These are phyloP conservation scores for Trichonephila inaurata DNA, from an alignment of 1,140 invertebrate species.

Conservation along the genomic window DNA sequence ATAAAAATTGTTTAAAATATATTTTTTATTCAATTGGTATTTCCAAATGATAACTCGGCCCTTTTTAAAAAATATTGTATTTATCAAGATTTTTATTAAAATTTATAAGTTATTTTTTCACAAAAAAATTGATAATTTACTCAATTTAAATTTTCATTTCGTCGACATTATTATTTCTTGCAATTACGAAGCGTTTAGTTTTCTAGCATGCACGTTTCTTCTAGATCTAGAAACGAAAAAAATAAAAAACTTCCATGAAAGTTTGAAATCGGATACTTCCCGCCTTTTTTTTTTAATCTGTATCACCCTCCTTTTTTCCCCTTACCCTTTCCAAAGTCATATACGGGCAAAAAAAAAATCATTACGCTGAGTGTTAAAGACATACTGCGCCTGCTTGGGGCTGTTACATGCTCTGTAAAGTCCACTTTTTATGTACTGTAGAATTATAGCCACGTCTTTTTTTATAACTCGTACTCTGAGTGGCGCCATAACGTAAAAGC, in stretches of 20 bases:
- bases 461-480: not conserved
- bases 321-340: not conserved
- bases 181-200: too few species aligned
- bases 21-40: too few species aligned
- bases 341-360: not conserved
- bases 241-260: not conserved
- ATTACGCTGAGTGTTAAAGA: not conserved
- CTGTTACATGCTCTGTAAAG: not conserved
- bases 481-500: not conserved
- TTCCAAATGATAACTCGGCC: too few species aligned
- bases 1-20: too few species aligned
- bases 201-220: not conserved
- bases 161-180: too few species aligned
- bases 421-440: not conserved
- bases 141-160: too few species aligned
- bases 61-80: too few species aligned
- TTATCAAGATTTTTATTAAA: too few species aligned
- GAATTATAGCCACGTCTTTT: not conserved
- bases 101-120: too few species aligned
- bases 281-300: constrained; percentile 44
- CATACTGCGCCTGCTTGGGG: constrained; percentile 40
- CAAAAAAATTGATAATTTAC: too few species aligned
- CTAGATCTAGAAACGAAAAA: not conserved
- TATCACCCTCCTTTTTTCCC: not conserved
- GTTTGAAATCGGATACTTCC: constrained; percentile 68